Evolutionary conservation across 1,140 invertebrate genomes (phyloP).

Genomic region (Steinernema feltiae): DNA sequence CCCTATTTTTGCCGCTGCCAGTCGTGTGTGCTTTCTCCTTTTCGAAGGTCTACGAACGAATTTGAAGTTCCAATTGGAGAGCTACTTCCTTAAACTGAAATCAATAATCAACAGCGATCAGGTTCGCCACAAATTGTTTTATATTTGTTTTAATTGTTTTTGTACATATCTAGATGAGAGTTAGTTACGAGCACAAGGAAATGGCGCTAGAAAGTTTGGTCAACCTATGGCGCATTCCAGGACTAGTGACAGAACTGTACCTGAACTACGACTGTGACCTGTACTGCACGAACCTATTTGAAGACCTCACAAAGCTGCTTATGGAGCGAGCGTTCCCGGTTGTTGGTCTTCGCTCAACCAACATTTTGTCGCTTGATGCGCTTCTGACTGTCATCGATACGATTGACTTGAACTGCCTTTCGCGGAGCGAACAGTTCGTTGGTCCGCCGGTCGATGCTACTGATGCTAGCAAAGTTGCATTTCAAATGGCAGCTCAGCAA

Average conservation of each 20-base stretch:
- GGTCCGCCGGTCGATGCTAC: not conserved
- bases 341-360: slow-evolving; percentile 72
- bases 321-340: slow-evolving; percentile 88
- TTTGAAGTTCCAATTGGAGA: slow-evolving; percentile 87
- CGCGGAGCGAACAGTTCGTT: slow-evolving; percentile 7
- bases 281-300: slow-evolving; percentile 90
- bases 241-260: slow-evolving; percentile 74
- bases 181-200: slow-evolving; percentile 84
- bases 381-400: slow-evolving; percentile 83
- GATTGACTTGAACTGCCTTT: slow-evolving; percentile 76
- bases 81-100: slow-evolving; percentile 52
- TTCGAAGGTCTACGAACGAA: slow-evolving; percentile 85
- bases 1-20: slow-evolving; percentile 77
- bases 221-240: slow-evolving; percentile 72
- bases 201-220: slow-evolving; percentile 80
- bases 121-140: slow-evolving; percentile 19
- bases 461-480: not conserved
- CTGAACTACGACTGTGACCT: slow-evolving; percentile 97
- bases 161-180: slow-evolving; percentile 67
- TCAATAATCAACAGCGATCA: slow-evolving; percentile 41
- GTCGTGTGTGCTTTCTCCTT: slow-evolving; percentile 83
- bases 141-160: slow-evolving; percentile 57
- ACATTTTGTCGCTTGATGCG: slow-evolving; percentile 84
- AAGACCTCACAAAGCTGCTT: slow-evolving; percentile 86
- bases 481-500: slow-evolving; percentile 18